Percentiles rank a stretch among this genome's conserved stretches.
Conservation (phyloP, 1,140 invertebrate species). For the Belonocnema kinseyi region DNA sequence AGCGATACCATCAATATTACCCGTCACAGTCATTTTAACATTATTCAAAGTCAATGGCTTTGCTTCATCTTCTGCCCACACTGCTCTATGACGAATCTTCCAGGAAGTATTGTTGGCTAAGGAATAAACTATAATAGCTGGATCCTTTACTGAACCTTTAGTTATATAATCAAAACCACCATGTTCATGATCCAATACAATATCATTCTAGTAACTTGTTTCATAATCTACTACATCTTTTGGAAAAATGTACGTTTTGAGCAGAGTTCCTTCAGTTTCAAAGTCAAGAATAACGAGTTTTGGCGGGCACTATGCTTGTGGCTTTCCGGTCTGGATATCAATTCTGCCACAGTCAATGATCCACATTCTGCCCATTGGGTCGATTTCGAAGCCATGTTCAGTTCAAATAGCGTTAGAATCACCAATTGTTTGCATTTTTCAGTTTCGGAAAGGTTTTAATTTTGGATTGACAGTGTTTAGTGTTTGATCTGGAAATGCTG, state of each 20-base stretch:
- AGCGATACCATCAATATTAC: constrained; percentile 80
- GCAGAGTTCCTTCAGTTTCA: constrained; percentile 74
- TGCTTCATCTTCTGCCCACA: constrained; percentile 76
- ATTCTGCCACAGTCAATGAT: constrained; percentile 80
- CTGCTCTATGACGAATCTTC: constrained; percentile 79
- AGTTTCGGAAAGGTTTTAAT: constrained; percentile 79
- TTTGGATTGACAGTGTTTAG: constrained; percentile 66
- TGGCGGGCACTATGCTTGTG: constrained; percentile 76
- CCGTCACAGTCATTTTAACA: constrained; percentile 70
- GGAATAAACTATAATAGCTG: constrained; percentile 80
- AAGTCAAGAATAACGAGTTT: constrained; percentile 81
- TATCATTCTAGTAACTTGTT: constrained; percentile 78
- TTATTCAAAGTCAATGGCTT: constrained; percentile 76
- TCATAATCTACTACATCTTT: constrained; percentile 70
- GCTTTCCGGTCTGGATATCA: constrained; percentile 68
- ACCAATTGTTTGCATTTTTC: constrained; percentile 77
- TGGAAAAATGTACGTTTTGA: constrained; percentile 76
- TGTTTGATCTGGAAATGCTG: constrained; percentile 8
- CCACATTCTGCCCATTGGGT: constrained; percentile 80
- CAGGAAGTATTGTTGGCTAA: constrained; percentile 77
- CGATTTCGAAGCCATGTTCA: constrained; percentile 81
- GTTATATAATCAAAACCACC: constrained; percentile 81
- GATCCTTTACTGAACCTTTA: constrained; percentile 78
- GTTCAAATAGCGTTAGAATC: constrained; percentile 79
- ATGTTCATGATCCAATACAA: constrained; percentile 79